Evolutionary conservation across 2,888 invertebrate genomes (phyloP).

Genomic region (Parascotia fuliginaria): DNA sequence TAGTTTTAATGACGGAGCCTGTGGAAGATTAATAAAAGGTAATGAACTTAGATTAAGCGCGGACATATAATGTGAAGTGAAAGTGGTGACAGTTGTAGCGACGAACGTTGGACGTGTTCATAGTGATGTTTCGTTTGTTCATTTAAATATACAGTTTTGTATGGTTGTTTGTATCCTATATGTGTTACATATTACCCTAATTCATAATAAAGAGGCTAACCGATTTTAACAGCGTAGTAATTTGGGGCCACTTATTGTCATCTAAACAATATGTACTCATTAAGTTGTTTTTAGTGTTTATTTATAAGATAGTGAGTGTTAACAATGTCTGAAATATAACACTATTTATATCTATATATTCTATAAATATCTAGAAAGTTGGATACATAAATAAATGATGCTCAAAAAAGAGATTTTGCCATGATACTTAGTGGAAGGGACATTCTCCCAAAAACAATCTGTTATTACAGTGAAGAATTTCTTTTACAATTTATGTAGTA

Average conservation of each 20-base stretch:
- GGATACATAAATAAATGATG: conserved; percentile 18
- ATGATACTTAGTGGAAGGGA: too few species aligned
- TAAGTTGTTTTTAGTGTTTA: neutral
- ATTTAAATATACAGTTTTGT: conserved; percentile 49
- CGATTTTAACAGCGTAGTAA: conserved; percentile 23
- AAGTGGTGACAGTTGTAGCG: conserved; percentile 45
- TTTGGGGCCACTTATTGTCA: conserved; percentile 35
- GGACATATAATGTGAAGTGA: conserved; percentile 63
- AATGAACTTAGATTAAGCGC: conserved; percentile 51
- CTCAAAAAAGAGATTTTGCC: conserved; percentile 30
- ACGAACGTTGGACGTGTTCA: conserved; percentile 40
- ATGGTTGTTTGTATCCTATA: conserved; percentile 50
- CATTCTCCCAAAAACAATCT: too few species aligned
- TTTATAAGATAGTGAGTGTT: neutral
- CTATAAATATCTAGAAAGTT: conserved; percentile 16
- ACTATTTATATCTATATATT: neutral
- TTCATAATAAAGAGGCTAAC: conserved; percentile 50
- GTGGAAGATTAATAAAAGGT: conserved; percentile 47
- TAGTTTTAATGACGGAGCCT: conserved; percentile 47
- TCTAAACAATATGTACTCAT: conserved; percentile 7
- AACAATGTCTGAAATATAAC: neutral
- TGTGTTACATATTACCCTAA: conserved; percentile 40
- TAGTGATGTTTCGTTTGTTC: conserved; percentile 48
- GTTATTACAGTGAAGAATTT: too few species aligned
- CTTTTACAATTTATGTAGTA: too few species aligned